A percentile compares a stretch with the other conserved stretches of the same genome.
phyloP scores from a whole-genome alignment of 2,797 vertebrate genomes.

The Nannoperca australis region DNA sequence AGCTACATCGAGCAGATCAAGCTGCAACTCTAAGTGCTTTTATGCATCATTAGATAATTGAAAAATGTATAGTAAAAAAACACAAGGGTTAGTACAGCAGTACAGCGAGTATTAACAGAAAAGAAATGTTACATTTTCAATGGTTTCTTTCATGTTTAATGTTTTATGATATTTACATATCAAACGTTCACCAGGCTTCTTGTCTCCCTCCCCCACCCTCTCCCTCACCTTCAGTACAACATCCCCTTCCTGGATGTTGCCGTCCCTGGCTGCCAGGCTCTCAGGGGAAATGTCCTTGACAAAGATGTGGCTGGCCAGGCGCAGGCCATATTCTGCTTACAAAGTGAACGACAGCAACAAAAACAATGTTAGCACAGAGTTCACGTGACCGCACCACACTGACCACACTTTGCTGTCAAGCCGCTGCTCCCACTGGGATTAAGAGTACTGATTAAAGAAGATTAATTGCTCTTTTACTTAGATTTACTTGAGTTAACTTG shows the following conservation, averaged over 20 bases:
- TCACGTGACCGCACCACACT: conserved; percentile 54
- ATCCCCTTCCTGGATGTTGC: conserved; percentile 99
- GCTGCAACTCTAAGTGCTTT: conserved; percentile 17
- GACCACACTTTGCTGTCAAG: conserved; percentile 53
- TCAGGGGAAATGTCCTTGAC: conserved; percentile 99
- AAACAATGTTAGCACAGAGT: conserved; percentile 80
- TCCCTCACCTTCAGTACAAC: conserved; percentile 95
- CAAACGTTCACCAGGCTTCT: conserved; percentile 6
- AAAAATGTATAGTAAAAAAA: neutral
- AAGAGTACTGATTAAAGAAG: conserved; percentile 77
- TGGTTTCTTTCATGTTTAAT: conserved; percentile 12
- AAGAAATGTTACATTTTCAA: conserved; percentile 9
- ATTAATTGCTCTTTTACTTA: conserved; percentile 82
- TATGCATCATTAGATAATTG: conserved; percentile 24
- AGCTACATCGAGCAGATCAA: conserved; percentile 21
- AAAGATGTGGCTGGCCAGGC: conserved; percentile 99
- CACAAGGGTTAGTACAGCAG: neutral
- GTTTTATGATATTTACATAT: conserved; percentile 18
- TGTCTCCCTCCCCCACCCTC: neutral
- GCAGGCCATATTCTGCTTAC: conserved; percentile 97
- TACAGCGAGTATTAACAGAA: neutral
- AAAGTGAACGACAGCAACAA: conserved; percentile 85
- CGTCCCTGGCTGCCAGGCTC: conserved; percentile 97
- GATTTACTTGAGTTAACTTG: conserved; percentile 75
- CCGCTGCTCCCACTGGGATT: conserved; percentile 68